Evolutionary conservation across 2,113 vertebrate genomes (phyloP).

Genomic region (Pterocles burchelli): DNA sequence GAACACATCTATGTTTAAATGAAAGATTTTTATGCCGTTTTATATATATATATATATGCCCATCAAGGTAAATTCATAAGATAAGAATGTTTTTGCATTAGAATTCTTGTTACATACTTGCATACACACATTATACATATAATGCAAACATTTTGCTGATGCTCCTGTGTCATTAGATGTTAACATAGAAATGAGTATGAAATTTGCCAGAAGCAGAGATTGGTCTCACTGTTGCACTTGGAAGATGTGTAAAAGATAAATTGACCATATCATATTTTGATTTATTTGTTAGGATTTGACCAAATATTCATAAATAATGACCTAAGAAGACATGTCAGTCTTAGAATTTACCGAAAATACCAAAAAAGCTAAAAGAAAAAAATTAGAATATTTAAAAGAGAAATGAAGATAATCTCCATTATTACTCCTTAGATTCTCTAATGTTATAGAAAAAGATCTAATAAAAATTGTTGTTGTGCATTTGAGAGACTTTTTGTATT

Average conservation of each 20-base stretch:
- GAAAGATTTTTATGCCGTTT: not conserved
- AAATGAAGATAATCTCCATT: not conserved
- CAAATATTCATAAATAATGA: not conserved
- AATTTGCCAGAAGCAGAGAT: not conserved
- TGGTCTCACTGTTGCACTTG: not conserved
- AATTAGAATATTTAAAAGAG: not conserved
- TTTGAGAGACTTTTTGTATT: not conserved
- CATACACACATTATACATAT: not conserved
- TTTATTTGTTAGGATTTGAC: not conserved
- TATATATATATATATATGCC: not conserved
- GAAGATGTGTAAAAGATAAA: not conserved
- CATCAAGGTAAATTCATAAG: not conserved
- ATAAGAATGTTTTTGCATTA: not conserved
- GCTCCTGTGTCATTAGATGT: not conserved
- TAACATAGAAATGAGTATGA: not conserved
- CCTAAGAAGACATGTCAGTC: not conserved
- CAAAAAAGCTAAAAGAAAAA: not conserved
- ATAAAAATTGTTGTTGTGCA: not conserved
- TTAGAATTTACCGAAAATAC: not conserved
- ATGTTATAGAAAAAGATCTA: not conserved
- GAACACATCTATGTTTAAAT: not conserved
- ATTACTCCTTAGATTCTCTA: not conserved
- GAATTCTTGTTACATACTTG: not conserved
- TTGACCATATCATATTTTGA: not conserved
- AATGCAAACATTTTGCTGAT: not conserved